Evolutionary conservation across 2,113 vertebrate genomes (phyloP).

Genomic region (Lophura nycthemera): DNA sequence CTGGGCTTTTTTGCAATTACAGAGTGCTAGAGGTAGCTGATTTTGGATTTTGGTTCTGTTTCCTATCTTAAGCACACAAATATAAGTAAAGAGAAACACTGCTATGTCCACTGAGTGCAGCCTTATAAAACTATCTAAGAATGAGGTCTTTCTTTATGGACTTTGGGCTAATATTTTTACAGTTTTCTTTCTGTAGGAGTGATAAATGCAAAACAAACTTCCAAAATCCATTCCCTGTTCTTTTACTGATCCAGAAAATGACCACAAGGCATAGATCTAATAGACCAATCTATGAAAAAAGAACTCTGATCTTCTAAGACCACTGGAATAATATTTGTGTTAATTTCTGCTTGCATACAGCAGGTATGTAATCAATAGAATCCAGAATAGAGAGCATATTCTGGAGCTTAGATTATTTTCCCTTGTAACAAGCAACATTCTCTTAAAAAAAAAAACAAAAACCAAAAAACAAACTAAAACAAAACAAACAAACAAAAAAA

Average conservation of each 20-base stretch:
- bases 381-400: neutral
- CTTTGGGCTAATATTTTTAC: neutral
- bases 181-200: neutral
- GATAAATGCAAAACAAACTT: conserved; percentile 9
- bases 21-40: neutral
- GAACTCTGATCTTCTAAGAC: neutral
- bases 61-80: neutral
- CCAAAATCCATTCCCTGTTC: neutral
- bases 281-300: neutral
- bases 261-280: neutral
- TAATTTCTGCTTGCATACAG: neutral
- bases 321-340: neutral
- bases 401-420: neutral
- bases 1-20: accelerated
- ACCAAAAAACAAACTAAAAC: too few relatives aligned
- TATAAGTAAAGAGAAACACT: neutral
- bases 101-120: neutral
- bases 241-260: neutral
- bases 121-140: neutral
- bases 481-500: neutral
- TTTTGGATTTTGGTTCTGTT: neutral
- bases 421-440: neutral
- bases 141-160: neutral
- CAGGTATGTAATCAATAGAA: neutral
- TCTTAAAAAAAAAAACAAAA: neutral